Evolutionary conservation across 2,888 invertebrate species (phyloP).

Genomic region (Trichacis sp.): DNA sequence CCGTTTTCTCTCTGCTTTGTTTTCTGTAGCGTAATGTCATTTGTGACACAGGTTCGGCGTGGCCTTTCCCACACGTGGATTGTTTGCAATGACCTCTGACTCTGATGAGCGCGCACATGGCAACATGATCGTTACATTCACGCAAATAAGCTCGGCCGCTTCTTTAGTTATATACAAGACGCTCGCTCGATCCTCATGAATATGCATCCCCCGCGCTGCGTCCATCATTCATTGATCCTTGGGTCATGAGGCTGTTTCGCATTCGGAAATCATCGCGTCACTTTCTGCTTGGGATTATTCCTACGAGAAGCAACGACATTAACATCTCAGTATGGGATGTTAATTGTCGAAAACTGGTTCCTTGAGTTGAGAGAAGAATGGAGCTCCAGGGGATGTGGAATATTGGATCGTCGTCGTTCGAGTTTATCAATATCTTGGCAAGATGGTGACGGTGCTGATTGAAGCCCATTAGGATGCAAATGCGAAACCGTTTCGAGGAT

Average conservation of each 20-base stretch:
- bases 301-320: neutral
- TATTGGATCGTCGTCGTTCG: too few species aligned
- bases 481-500: conserved; percentile 35
- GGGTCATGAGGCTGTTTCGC: conserved; percentile 60
- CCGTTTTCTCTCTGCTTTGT: conserved; percentile 19
- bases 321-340: too few species aligned
- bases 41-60: conserved; percentile 49
- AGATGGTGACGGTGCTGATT: conserved; percentile 18
- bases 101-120: conserved; percentile 56
- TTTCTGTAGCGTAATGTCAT: conserved; percentile 44
- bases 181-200: conserved; percentile 49
- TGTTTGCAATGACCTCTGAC: conserved; percentile 66
- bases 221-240: conserved; percentile 65
- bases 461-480: conserved; percentile 39
- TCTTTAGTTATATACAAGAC: conserved; percentile 39
- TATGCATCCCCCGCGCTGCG: conserved; percentile 50
- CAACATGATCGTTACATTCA: conserved; percentile 63
- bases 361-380: too few species aligned
- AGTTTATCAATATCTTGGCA: too few species aligned
- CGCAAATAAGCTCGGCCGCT: conserved; percentile 54
- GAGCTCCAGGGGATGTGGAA: too few species aligned
- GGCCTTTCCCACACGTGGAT: conserved; percentile 66
- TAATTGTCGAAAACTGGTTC: too few species aligned
- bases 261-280: conserved; percentile 27
- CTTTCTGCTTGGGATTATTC: neutral